Evolutionary conservation across 2,888 invertebrate genomes (phyloP), one percentile per base, ranked within the genome.

Genomic region (Zhengitettix transpicula): DNA sequence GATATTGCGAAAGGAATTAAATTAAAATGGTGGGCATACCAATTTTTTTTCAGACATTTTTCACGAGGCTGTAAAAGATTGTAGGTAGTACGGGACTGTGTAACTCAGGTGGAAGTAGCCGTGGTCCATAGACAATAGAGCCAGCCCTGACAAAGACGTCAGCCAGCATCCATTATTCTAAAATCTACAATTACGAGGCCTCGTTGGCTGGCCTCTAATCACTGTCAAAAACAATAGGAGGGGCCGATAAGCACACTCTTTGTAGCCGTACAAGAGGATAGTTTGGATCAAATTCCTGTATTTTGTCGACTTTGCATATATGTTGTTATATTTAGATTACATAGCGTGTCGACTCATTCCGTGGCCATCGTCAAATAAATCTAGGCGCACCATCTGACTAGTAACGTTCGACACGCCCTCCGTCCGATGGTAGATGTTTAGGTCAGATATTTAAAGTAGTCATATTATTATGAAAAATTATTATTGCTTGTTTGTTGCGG

Each of bases 401-500:
- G 47, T 47, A 47, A 47, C 47, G n/a, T 47, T 14, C 12, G 47
- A 47, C 47, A 47, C 55, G 10, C 55, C 40, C 55, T 17, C 55
- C 12, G 40, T 12, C 40, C 12, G 55, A 55, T 40, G 55, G 55
- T 28, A 40, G 55, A 55, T 55, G 55, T 40, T 28, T 47, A 14
- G 55, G 28, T 40, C 53, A 16, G 55, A 55, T 55, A 55, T 40
- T 40, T 40, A 55, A 55, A 55, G 40, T 55, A 55, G 40, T 55
- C 55, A 40, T 40, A 55, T 55, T 53, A 53, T 53, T 55, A 55
- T 14, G 55, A 55, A 14, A 40, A 55, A 55, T 55, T 55, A 55
- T 55, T 55, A 55, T 55, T 55, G 40, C 55, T 55, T 40, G 55
- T 55, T 55, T 55, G 55, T 55, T 55, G 40, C 40, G n/a, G 40